Conservation (phyloP, 2,888 invertebrate genomes). For the Heterodera filipjevi region DNA sequence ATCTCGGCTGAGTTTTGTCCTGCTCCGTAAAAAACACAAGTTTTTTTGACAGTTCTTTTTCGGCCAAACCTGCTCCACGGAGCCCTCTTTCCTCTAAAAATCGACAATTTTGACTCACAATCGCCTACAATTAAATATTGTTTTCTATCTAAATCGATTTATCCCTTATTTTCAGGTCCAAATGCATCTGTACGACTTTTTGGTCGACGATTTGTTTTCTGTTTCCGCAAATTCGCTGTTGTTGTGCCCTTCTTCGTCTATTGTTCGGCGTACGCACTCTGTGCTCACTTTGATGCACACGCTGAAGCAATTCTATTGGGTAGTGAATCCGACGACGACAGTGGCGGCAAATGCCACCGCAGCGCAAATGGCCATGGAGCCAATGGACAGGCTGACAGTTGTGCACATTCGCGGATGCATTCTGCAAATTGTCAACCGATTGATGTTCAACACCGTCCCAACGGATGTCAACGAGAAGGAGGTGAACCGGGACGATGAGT, state of each 20-base stretch:
- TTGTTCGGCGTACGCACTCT: slow-evolving; percentile 83
- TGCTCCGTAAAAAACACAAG: too few relatives aligned
- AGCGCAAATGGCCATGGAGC: slow-evolving; percentile 23
- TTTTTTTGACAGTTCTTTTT: too few relatives aligned
- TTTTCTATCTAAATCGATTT: too few relatives aligned
- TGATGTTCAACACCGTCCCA: slow-evolving; percentile 46
- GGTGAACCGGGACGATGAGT: slow-evolving; percentile 95
- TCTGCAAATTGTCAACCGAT: slow-evolving; percentile 70
- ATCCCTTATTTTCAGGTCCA: slow-evolving; percentile 35
- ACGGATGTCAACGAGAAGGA: slow-evolving; percentile 80
- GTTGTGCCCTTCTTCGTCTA: slow-evolving; percentile 59
- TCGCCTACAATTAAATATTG: too few relatives aligned
- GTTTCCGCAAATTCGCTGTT: slow-evolving; percentile 78
- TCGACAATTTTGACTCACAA: too few relatives aligned
- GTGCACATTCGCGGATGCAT: slow-evolving; percentile 41
- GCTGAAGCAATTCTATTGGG: slow-evolving; percentile 98
- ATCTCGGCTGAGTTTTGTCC: too few relatives aligned
- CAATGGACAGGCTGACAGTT: slow-evolving; percentile 34
- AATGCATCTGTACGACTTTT: slow-evolving; percentile 82
- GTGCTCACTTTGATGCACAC: slow-evolving; percentile 93
- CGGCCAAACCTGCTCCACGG: too few relatives aligned
- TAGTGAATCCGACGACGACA: slow-evolving; percentile 87
- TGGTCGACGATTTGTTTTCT: slow-evolving; percentile 96
- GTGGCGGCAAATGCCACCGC: slow-evolving; percentile 65
- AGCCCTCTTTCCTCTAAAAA: too few relatives aligned